Evolutionary conservation across 2,113 vertebrate genomes (phyloP), one percentile per base, ranked within the genome.

Genomic region (Amia ocellicauda): DNA sequence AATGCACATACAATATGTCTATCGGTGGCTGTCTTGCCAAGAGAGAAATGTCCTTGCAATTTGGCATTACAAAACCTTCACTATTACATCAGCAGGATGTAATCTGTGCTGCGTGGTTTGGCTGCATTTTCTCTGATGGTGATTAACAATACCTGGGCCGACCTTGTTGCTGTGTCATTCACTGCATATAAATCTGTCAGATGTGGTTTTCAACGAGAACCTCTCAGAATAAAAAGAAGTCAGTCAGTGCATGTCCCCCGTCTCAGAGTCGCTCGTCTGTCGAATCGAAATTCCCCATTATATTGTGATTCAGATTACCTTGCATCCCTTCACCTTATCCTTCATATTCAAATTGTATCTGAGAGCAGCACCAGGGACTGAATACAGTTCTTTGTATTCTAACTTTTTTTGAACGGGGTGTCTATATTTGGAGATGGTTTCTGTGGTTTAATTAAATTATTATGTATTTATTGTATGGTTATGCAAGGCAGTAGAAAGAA

Each of bases 151-250:
- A 51, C 58, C 47, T 64, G 63, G 50, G 26, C 13, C 69, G 73
- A 78, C 70, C 70, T 76, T 80, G 69, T 66, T 45, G 24, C 51
- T 63, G 45, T 29, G 13, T 22, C 58, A 66, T 56, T 60, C 8
- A 17, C 43, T 16, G 50, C 52, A 47, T 52, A 55, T 70, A 73
- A 67, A 75, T 72, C 64, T 64, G 52, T 45, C 57, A 64, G 26
- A 22, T 28, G 28, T 26, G 14, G 47, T 3, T 26, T 29, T 9
- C 59, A 28, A 69, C 71, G 66, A 16, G 71, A 60, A 68, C 63
- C 69, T 71, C 58, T 61, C 72, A 7, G 29, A 66, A 53, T 61
- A 74, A 74, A 53, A 68, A 64, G 56, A 58, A 75, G 60, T 36
- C 64, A 45, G 71, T 62, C 55, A 65, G 17, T 8, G 26, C 47